phyloP scores from a whole-genome alignment of 2,888 invertebrate species.

The Epicampocera succincta region DNA sequence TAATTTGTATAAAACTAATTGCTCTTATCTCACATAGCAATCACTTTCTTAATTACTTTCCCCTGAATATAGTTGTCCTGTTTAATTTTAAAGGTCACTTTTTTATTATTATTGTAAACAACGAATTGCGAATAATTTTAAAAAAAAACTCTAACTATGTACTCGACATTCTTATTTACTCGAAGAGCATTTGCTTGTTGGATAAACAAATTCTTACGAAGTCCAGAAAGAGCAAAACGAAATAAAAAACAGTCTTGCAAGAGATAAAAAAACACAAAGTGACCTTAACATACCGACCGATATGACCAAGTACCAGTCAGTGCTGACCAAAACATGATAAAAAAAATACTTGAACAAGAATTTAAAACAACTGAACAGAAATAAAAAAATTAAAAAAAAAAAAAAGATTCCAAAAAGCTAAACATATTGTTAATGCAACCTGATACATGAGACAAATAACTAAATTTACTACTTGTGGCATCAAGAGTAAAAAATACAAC shows the following conservation, averaged over 20 bases:
- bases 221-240: conserved; percentile 11
- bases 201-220: conserved; percentile 8
- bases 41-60: too few species aligned
- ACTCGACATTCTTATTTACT: conserved; percentile 30
- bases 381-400: conserved; percentile 25
- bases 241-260: conserved; percentile 1
- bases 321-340: conserved; percentile 31
- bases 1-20: too few species aligned
- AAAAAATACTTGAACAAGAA: conserved; percentile 50
- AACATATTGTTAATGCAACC: conserved; percentile 57
- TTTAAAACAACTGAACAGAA: conserved; percentile 46
- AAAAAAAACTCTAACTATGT: too few species aligned
- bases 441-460: conserved; percentile 67
- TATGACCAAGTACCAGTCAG: conserved; percentile 52
- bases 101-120: too few species aligned
- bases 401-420: conserved; percentile 9
- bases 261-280: conserved; percentile 29
- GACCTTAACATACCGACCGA: conserved; percentile 70
- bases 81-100: too few species aligned
- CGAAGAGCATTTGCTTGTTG: conserved; percentile 17
- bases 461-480: conserved; percentile 62
- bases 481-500: neutral
- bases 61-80: too few species aligned
- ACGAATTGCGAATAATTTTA: too few species aligned
- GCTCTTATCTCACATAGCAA: too few species aligned